Percentiles rank a stretch among this genome's conserved stretches.
Evolutionary conservation across 2,888 invertebrate species (phyloP).

Genomic region (Drosophila koepferae): DNA sequence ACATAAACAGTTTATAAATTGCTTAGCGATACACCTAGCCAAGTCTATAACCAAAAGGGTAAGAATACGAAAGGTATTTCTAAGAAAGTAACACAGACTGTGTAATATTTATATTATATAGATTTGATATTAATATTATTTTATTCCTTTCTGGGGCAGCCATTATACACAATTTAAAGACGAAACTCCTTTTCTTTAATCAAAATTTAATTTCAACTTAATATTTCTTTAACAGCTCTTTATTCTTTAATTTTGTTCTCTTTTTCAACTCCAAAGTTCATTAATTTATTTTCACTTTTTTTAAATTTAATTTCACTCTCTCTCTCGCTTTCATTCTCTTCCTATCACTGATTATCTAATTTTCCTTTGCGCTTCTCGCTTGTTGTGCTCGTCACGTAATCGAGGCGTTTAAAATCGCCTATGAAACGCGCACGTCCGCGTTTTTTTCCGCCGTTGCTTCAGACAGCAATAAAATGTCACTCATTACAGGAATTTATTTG

Average conservation of each 20-base stretch:
- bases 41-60: not conserved
- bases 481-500: conserved; percentile 59
- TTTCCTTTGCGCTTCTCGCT: not conserved
- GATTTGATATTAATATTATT: too few relatives aligned
- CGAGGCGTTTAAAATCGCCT: conserved; percentile 38
- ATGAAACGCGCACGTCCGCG: conserved; percentile 20
- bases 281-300: too few relatives aligned
- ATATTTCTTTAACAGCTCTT: not conserved
- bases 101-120: too few relatives aligned
- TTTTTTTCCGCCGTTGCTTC: conserved; percentile 2
- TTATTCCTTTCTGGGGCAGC: not conserved
- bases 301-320: not conserved
- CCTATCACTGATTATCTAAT: not conserved
- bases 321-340: too few relatives aligned
- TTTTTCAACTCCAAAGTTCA: not conserved
- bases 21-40: not conserved
- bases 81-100: not conserved
- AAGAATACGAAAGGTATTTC: not conserved
- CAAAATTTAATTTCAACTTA: not conserved
- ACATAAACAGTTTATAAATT: conserved; percentile 22
- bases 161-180: not conserved
- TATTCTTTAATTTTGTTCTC: not conserved
- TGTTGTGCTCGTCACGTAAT: conserved; percentile 28
- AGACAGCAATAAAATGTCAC: conserved; percentile 41
- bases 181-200: not conserved